Conservation (phyloP, 2,797 vertebrate species). For the Gobionotothen gibberifrons region DNA sequence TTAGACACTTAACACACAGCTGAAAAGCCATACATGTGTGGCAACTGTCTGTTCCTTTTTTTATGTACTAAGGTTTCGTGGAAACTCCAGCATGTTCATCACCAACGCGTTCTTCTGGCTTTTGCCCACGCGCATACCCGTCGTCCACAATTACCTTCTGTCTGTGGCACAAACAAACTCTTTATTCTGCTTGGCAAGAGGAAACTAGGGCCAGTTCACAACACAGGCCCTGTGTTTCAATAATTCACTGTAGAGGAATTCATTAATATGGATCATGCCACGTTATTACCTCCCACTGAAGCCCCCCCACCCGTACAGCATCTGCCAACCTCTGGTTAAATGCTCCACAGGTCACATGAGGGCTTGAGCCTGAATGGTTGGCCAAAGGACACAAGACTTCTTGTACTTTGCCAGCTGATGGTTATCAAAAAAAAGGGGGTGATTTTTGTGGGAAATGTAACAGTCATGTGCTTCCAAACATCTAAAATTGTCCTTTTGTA, state of each 20-base stretch:
- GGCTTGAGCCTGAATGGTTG: slow-evolving; percentile 19
- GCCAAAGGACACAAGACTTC: slow-evolving; percentile 31
- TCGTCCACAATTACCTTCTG: slow-evolving; percentile 64
- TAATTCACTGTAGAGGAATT: slow-evolving; percentile 57
- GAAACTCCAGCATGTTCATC: slow-evolving; percentile 33
- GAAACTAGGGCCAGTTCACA: slow-evolving; percentile 48
- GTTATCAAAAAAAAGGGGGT: slow-evolving; percentile 31
- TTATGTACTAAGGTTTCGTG: slow-evolving; percentile 24
- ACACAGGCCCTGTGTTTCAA: slow-evolving; percentile 58
- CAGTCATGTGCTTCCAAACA: slow-evolving; percentile 4
- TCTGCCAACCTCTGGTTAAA: slow-evolving; percentile 45
- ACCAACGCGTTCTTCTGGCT: slow-evolving; percentile 25
- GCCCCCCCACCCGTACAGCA: slow-evolving; percentile 1
- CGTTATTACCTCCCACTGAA: slow-evolving; percentile 57
- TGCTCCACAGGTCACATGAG: slow-evolving; percentile 58
- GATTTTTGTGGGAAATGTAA: slow-evolving; percentile 15
- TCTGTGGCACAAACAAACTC: slow-evolving; percentile 61
- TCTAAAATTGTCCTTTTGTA: not conserved
- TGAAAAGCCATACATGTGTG: slow-evolving; percentile 16
- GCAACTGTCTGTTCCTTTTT: slow-evolving; percentile 6
- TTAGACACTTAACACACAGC: slow-evolving; percentile 2
- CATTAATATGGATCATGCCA: slow-evolving; percentile 74
- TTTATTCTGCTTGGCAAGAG: slow-evolving; percentile 53
- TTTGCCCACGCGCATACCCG: slow-evolving; percentile 35
- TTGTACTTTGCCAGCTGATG: slow-evolving; percentile 29